phyloP scores from a whole-genome alignment of 2,888 invertebrate species.

The Clunio marinus region DNA sequence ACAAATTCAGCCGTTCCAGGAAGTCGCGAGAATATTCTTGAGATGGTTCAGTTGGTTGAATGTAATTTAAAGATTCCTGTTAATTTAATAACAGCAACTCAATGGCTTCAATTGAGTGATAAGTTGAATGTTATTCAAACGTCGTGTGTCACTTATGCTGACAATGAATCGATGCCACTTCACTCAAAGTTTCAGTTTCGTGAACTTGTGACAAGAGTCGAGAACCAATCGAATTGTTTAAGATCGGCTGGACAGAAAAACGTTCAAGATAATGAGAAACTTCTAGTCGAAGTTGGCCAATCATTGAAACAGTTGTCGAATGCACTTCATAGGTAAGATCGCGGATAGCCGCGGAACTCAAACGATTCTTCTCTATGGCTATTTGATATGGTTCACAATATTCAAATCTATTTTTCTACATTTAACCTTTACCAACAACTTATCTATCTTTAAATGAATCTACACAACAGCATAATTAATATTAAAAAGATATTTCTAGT shows the following conservation, averaged over 20 bases:
- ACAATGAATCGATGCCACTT: constrained; percentile 70
- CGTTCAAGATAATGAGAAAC: constrained; percentile 62
- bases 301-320: constrained; percentile 52
- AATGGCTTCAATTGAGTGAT: constrained; percentile 74
- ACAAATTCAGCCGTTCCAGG: constrained; percentile 51
- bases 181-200: constrained; percentile 85
- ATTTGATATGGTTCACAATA: constrained; percentile 8
- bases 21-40: constrained; percentile 58
- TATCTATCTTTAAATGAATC: too few relatives aligned
- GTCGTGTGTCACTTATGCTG: constrained; percentile 78
- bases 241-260: constrained; percentile 67
- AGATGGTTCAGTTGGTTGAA: constrained; percentile 63
- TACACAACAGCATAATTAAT: too few relatives aligned
- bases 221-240: constrained; percentile 63
- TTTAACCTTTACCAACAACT: too few relatives aligned
- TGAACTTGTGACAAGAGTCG: constrained; percentile 66
- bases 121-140: constrained; percentile 76
- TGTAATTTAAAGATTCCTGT: constrained; percentile 59
- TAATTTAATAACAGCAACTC: constrained; percentile 56
- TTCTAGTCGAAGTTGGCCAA: constrained; percentile 62
- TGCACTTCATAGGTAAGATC: constrained; percentile 51
- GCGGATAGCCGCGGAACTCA: neutral
- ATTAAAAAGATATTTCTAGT: too few relatives aligned
- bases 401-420: constrained; percentile 33
- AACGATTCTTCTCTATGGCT: constrained; percentile 17